Evolutionary conservation across 1,140 invertebrate species (phyloP), one percentile per base, ranked within the genome.

Genomic region (Coptotermes formosanus): DNA sequence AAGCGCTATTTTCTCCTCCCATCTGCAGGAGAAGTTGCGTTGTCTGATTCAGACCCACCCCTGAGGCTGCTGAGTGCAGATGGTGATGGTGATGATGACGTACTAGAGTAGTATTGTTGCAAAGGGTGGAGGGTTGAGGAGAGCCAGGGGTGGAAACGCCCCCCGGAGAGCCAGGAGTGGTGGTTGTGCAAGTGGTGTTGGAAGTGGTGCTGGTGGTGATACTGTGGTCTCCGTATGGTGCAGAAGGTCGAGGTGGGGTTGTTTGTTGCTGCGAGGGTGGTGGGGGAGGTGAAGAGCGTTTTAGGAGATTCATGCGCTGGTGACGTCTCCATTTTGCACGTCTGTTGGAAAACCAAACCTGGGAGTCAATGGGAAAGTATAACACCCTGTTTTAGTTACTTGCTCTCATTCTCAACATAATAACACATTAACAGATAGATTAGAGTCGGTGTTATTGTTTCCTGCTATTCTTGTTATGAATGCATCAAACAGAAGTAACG

Each of bases 271-370:
- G 92, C 88, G 92, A 89, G 82, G 91, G 90, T 48, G 81, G 94
- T 84, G 92, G 92, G 85, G 91, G 94, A 89, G 92, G 92, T 90
- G 92, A 91, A 85, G 55, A 87, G 52, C 95, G 95, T 91, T 97
- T 97, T 91, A 97, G 94, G 88, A 97, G 94, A 92, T 96, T 97
- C 96, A 98, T 97, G 90, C 97, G 95, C 91, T 98, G 97, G 91
- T 98, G 97, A 89, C 97, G 95, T 91, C 97, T 95, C 97, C 97
- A 98, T 94, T 98, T 98, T 92, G 97, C 97, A 93, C 97, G 96
- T 96, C 97, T 97, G 95, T 98, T 98, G 94, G 97, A 98, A 97
- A 98, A 98, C 97, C 97, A 98, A 95, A 98, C 97, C 97, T 98
- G 94, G 91, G 91, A 92, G 91, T 91, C 91, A 92, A 87, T 87